phyloP scores from a whole-genome alignment of 2,113 vertebrate genomes.

The Pantherophis guttatus region DNA sequence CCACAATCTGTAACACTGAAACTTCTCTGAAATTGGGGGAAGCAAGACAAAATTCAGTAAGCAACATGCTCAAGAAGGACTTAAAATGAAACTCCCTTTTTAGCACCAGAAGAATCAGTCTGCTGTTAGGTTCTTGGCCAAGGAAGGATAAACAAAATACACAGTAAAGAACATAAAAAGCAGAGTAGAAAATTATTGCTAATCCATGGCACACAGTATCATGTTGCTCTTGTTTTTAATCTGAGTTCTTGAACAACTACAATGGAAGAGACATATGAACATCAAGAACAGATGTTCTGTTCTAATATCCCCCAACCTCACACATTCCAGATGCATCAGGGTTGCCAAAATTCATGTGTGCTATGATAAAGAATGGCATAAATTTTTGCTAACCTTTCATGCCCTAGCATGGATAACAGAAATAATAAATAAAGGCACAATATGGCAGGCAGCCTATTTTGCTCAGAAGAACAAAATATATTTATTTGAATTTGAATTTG shows the following conservation, averaged over 20 bases:
- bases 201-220: not conserved
- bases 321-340: not conserved
- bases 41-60: not conserved
- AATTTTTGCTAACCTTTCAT: not conserved
- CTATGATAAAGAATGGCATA: not conserved
- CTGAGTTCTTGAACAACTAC: not conserved
- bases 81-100: accelerated
- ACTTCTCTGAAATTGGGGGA: not conserved
- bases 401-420: not conserved
- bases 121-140: not conserved
- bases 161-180: not conserved
- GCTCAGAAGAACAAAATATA: not conserved
- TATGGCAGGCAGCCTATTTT: not conserved
- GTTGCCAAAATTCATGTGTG: not conserved
- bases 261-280: not conserved
- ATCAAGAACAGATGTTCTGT: slow-evolving; percentile 16
- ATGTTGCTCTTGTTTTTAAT: not conserved
- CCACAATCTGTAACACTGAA: not conserved
- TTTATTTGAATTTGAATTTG: not conserved
- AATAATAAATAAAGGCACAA: not conserved
- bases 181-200: not conserved
- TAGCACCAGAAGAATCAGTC: accelerated
- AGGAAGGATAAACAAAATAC: not conserved
- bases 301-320: not conserved
- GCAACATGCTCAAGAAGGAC: not conserved